These are phyloP conservation scores for Dryocosmus kuriphilus DNA, from an alignment of 2,888 invertebrate genomes.

Conservation along the genomic window DNA sequence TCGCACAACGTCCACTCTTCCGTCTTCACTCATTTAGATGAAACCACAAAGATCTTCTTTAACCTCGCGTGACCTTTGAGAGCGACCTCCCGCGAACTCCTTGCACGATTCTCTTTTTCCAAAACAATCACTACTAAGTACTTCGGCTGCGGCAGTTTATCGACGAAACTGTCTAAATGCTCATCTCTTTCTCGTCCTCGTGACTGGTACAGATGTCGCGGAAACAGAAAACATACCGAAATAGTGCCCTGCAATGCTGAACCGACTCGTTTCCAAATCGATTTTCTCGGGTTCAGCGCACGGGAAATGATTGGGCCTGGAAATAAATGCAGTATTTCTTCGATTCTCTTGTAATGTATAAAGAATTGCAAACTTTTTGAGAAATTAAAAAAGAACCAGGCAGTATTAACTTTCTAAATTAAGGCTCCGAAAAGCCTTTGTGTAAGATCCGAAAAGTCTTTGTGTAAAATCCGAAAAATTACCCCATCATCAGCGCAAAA, in stretches of 20 bases:
- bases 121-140: slow-evolving; percentile 12
- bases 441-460: too few species aligned
- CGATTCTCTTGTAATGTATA: neutral
- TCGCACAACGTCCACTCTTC: slow-evolving; percentile 29
- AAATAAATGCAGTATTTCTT: neutral
- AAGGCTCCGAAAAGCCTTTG: too few species aligned
- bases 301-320: neutral
- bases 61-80: slow-evolving; percentile 16
- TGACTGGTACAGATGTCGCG: slow-evolving; percentile 22
- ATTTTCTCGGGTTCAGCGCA: neutral
- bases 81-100: slow-evolving; percentile 22
- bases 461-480: too few species aligned
- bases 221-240: slow-evolving; percentile 15
- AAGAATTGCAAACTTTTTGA: too few species aligned
- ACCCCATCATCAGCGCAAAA: too few species aligned
- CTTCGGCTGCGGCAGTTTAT: slow-evolving; percentile 10
- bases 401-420: too few species aligned
- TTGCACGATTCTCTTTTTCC: slow-evolving; percentile 36
- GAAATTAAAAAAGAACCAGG: too few species aligned
- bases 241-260: neutral
- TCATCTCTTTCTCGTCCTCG: slow-evolving; percentile 23
- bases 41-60: slow-evolving; percentile 30
- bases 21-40: slow-evolving; percentile 28
- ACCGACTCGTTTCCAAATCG: neutral
- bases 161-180: slow-evolving; percentile 19